Evolutionary conservation across 2,888 invertebrate species (phyloP).

Genomic region (Sphinx pinastri): DNA sequence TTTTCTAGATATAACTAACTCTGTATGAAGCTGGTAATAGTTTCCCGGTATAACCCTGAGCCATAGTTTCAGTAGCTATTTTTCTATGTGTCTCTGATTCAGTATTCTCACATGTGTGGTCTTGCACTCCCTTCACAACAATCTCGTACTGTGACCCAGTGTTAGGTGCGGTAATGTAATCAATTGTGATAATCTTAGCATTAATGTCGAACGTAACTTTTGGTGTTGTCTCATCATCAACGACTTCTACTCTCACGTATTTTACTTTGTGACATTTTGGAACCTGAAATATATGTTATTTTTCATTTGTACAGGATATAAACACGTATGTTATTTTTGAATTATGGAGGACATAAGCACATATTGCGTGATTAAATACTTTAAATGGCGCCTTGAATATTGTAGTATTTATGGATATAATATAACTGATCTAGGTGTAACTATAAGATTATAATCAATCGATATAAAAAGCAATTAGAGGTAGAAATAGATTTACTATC

Average conservation of each 20-base stretch:
- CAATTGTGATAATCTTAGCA: slow-evolving; percentile 1
- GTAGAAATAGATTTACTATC: no score
- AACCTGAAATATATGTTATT: background rate
- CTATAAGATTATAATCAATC: no score
- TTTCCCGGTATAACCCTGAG: background rate
- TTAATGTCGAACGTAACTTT: background rate
- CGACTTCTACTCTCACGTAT: slow-evolving; percentile 4
- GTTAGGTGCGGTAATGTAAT: background rate
- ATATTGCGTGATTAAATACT: background rate
- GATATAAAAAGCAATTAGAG: no score
- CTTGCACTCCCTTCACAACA: background rate
- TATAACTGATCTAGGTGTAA: background rate
- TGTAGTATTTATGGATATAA: background rate
- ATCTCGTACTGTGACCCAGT: background rate
- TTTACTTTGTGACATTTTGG: background rate
- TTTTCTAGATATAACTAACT: slow-evolving; percentile 4
- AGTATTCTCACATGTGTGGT: background rate
- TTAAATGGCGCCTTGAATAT: no score
- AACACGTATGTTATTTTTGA: no score
- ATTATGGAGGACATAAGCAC: background rate
- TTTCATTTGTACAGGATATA: background rate
- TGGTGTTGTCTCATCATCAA: background rate
- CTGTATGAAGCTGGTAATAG: background rate
- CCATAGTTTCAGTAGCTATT: background rate
- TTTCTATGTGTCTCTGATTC: background rate